Evolutionary conservation across 1,140 invertebrate genomes (phyloP).

Genomic region (Dendrolimus kikuchii): DNA sequence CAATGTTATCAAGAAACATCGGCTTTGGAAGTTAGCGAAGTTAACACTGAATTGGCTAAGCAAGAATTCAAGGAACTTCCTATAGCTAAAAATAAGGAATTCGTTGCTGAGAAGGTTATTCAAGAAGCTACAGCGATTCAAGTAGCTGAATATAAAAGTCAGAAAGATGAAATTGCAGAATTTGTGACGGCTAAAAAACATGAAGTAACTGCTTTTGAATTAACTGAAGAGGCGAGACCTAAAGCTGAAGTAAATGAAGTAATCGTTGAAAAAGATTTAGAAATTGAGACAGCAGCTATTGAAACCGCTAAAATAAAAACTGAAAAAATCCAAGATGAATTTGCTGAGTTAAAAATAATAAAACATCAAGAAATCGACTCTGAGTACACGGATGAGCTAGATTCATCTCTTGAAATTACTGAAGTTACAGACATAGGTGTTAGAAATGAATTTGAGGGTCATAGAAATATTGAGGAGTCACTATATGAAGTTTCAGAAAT

Average conservation of each 20-base stretch:
- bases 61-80: not conserved
- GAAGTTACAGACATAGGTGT: not conserved
- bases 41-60: not conserved
- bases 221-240: not conserved
- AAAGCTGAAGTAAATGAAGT: constrained; percentile 14
- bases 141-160: not conserved
- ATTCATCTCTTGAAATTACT: not conserved
- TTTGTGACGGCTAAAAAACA: not conserved
- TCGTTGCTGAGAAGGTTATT: not conserved
- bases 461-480: too few species aligned
- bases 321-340: constrained; percentile 22
- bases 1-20: too few species aligned
- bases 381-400: not conserved
- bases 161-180: not conserved
- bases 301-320: not conserved
- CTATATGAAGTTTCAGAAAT: too few species aligned
- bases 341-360: constrained; percentile 32
- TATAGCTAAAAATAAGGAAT: not conserved
- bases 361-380: constrained; percentile 24
- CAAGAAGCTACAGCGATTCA: not conserved
- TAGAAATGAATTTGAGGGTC: not conserved
- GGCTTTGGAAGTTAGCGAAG: too few species aligned
- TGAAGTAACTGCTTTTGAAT: constrained; percentile 2
- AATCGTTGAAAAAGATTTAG: constrained; percentile 3
- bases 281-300: not conserved